Evolutionary conservation across 1,140 invertebrate genomes (phyloP).

Genomic region (Bursaphelenchus mucronatus): DNA sequence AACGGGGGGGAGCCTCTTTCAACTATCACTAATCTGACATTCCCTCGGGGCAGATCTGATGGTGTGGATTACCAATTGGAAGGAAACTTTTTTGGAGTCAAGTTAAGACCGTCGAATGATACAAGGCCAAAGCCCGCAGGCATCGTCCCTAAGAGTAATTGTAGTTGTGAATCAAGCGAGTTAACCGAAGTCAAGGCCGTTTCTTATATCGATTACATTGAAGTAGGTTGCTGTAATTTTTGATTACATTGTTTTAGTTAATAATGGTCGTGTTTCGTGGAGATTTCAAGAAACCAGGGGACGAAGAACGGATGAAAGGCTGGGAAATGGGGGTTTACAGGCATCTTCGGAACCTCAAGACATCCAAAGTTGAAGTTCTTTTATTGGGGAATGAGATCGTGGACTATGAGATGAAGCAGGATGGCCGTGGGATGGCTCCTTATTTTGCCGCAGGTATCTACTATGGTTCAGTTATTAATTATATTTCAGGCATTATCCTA

Average conservation of each 20-base stretch:
- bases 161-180: slow-evolving; percentile 7
- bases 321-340: slow-evolving; percentile 45
- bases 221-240: slow-evolving; percentile 29
- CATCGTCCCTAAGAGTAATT: slow-evolving; percentile 20
- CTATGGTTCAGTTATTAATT: not conserved
- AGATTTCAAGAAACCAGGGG: slow-evolving; percentile 35
- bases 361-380: slow-evolving; percentile 29
- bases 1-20: not conserved
- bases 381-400: slow-evolving; percentile 56
- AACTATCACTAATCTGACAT: not conserved
- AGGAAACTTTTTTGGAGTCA: slow-evolving; percentile 11
- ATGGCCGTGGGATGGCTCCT: slow-evolving; percentile 49
- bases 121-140: slow-evolving; percentile 3
- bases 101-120: slow-evolving; percentile 5
- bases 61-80: slow-evolving; percentile 14
- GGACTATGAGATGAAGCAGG: slow-evolving; percentile 57
- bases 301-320: slow-evolving; percentile 31
- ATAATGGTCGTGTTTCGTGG: slow-evolving; percentile 49
- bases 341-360: slow-evolving; percentile 29
- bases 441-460: slow-evolving; percentile 45
- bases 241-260: slow-evolving; percentile 24
- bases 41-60: slow-evolving; percentile 7
- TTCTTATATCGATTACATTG: slow-evolving; percentile 44
- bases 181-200: slow-evolving; percentile 17
- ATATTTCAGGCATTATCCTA: not conserved